Conservation (phyloP, 2,113 vertebrate genomes). For the Phaethornis superciliosus region DNA sequence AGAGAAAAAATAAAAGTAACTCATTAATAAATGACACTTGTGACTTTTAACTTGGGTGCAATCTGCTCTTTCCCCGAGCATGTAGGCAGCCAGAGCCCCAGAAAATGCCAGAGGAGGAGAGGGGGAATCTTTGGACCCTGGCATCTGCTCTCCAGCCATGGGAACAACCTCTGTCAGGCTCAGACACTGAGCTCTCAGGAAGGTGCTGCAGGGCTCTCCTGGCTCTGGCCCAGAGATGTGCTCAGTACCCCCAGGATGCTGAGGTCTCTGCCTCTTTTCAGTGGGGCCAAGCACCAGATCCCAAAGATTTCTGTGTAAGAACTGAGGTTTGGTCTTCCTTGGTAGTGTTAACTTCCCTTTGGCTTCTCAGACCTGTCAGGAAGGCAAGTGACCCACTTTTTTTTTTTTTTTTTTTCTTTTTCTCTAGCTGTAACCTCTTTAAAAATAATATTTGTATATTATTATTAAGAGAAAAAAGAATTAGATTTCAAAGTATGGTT, state of each 20-base stretch:
- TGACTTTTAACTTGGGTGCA: constrained; percentile 58
- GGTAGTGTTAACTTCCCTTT: neutral
- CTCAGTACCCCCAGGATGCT: accelerated
- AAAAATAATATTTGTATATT: neutral
- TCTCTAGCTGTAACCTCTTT: neutral
- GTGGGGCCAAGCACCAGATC: neutral
- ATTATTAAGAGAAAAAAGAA: neutral
- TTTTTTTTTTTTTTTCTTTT: neutral
- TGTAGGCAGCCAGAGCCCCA: neutral
- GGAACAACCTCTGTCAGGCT: accelerated
- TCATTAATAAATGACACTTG: constrained; percentile 67
- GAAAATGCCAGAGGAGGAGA: neutral
- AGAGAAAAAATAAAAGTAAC: neutral
- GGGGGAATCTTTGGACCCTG: neutral
- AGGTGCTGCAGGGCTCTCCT: neutral
- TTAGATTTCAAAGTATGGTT: neutral
- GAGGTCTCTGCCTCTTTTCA: neutral
- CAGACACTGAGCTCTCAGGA: accelerated
- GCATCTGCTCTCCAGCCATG: accelerated
- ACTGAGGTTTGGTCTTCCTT: neutral
- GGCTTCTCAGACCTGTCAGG: neutral
- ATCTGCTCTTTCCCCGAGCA: neutral
- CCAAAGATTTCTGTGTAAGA: neutral
- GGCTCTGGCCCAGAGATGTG: neutral
- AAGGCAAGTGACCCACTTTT: neutral